These are phyloP conservation scores for Apodemia mormo DNA, from an alignment of 2,888 invertebrate species.

Conservation along the genomic window DNA sequence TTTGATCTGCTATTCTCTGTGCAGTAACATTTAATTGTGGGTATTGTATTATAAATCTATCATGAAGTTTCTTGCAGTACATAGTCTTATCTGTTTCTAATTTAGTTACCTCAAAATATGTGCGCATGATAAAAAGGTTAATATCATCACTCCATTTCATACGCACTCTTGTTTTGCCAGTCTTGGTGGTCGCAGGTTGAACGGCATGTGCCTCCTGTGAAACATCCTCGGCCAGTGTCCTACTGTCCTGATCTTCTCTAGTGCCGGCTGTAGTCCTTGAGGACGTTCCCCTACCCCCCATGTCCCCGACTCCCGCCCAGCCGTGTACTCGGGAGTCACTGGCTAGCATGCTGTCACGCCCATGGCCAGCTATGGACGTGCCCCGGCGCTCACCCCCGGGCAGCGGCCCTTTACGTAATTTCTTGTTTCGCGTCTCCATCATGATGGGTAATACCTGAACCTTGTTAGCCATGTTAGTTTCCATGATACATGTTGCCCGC, in stretches of 20 bases:
- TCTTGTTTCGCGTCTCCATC: background rate
- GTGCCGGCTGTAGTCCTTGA: too few relatives aligned
- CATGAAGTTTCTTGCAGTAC: slow-evolving; percentile 19
- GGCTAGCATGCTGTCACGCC: too few relatives aligned
- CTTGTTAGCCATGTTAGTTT: background rate
- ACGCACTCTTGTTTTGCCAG: slow-evolving; percentile 33
- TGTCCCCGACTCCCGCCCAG: too few relatives aligned
- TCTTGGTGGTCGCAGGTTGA: slow-evolving; percentile 35
- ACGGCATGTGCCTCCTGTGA: slow-evolving; percentile 32
- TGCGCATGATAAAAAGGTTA: slow-evolving; percentile 29
- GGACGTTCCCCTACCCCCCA: too few relatives aligned
- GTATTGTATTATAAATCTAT: slow-evolving; percentile 7
- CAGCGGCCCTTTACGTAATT: background rate
- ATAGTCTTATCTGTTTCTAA: slow-evolving; percentile 27
- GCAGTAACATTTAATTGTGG: background rate
- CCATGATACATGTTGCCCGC: background rate
- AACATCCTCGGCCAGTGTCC: slow-evolving; percentile 20
- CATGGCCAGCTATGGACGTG: too few relatives aligned
- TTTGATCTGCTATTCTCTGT: too few relatives aligned
- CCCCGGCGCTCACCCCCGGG: too few relatives aligned
- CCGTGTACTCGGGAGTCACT: too few relatives aligned
- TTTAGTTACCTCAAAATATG: slow-evolving; percentile 24
- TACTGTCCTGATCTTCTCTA: too few relatives aligned
- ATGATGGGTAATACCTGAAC: background rate
- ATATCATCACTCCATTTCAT: slow-evolving; percentile 27